Evolutionary conservation across 2,113 vertebrate species (phyloP).

Genomic region (Catagonus wagneri): DNA sequence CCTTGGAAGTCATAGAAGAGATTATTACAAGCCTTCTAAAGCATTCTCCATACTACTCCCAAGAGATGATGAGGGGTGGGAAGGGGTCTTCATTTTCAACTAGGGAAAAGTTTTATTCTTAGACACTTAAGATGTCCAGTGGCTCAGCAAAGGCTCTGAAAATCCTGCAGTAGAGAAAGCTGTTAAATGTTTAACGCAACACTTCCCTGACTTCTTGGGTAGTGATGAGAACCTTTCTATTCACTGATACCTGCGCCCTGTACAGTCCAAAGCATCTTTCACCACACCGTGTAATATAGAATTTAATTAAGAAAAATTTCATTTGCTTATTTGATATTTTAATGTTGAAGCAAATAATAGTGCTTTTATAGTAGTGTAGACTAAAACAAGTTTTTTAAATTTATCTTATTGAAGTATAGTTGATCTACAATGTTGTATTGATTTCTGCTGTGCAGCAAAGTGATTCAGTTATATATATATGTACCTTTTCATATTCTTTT

Average conservation of each 20-base stretch:
- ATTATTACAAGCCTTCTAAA: not conserved
- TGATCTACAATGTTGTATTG: too few relatives aligned
- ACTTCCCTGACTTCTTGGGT: not conserved
- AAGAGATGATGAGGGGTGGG: not conserved
- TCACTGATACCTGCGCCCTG: not conserved
- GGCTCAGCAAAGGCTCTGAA: conserved; percentile 2
- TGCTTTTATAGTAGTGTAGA: not conserved
- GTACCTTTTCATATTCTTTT: too few relatives aligned
- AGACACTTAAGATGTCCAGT: not conserved
- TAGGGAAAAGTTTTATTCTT: conserved; percentile 37
- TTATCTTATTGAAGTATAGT: too few relatives aligned
- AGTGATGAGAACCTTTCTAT: not conserved
- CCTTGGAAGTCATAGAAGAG: not conserved
- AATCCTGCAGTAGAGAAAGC: not conserved
- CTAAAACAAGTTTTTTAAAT: not conserved
- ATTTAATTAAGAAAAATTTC: conserved; percentile 42
- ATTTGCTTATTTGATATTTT: conserved; percentile 31
- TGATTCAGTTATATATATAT: too few relatives aligned
- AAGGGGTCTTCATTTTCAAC: not conserved
- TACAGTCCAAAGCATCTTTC: not conserved
- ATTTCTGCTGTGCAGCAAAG: too few relatives aligned
- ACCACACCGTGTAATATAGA: not conserved
- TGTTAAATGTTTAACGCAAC: not conserved
- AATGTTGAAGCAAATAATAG: conserved; percentile 52
- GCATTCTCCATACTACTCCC: not conserved